Base-by-base conservation (phyloP, 2,113 vertebrate species). In the Noturus placidus region DNA sequence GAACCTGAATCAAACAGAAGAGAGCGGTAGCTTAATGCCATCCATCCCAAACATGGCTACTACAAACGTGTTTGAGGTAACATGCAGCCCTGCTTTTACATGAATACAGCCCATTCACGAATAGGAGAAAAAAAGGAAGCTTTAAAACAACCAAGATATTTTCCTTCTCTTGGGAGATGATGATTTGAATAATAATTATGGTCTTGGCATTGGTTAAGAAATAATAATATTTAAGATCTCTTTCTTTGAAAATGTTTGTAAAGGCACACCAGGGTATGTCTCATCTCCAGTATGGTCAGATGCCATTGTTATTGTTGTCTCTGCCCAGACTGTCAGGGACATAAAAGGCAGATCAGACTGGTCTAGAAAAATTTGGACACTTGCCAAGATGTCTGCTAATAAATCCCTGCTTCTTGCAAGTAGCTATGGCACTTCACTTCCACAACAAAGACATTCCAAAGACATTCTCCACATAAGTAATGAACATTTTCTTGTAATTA, bases 361-460 rank as follows among this genome's bases (percentile, higher is more conserved):
- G 91, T 87, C 92, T 94, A 93, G 93, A 94, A 94, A 93, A 92
- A 91, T 90, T 91, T 95, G 95, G 95, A 94, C 65, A 65, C 61
- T 87, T 91, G 95, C 95, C 95, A 95, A 93, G 91, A 92, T 91
- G 93, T 94, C 92, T 94, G 89, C 89, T 93, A 91, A 93, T 90
- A 91, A 90, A 93, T 93, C 89, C 93, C 92, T 70, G 56, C 61
- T 88, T 70, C 56, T 70, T 59, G 80, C 86, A 72, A 93, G 89
- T 91, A 94, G 22, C 77, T 76, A 67, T 82, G 13, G 54, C 19
- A 85, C 85, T 87, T 76, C 38, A 30, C 59, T 57, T 61, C 19
- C 30, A 83, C 78, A 83, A 59, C 27, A 88, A 89, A 25, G 22
- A 10, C 52, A 61, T 67, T 84, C 67, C 42, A 27, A 77, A 50